Conservation (phyloP, 2,888 invertebrate genomes). For the Noctuana brunneofusca region DNA sequence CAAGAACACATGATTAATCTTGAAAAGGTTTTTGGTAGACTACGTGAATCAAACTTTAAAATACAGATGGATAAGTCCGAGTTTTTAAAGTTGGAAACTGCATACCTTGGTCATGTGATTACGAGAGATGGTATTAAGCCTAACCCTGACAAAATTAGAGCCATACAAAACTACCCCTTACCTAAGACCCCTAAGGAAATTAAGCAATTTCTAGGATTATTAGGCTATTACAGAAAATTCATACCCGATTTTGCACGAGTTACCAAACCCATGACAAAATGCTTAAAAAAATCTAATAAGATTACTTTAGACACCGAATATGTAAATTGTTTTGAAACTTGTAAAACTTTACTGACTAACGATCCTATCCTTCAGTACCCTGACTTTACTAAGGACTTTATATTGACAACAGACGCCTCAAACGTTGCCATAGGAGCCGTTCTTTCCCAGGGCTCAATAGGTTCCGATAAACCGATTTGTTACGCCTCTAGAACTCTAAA, state of each 20-base stretch:
- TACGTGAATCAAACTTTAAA: slow-evolving; percentile 43
- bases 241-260: slow-evolving; percentile 35
- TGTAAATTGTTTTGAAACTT: slow-evolving; percentile 29
- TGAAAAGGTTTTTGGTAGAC: slow-evolving; percentile 40
- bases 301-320: slow-evolving; percentile 24
- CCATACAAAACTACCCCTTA: slow-evolving; percentile 36
- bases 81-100: slow-evolving; percentile 42
- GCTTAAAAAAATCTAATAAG: slow-evolving; percentile 31
- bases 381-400: slow-evolving; percentile 41
- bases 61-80: slow-evolving; percentile 46
- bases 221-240: slow-evolving; percentile 36
- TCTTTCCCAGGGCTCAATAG: slow-evolving; percentile 41
- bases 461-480: slow-evolving; percentile 40
- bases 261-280: slow-evolving; percentile 36
- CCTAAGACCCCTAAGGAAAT: slow-evolving; percentile 32
- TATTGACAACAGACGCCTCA: slow-evolving; percentile 40
- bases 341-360: slow-evolving; percentile 42
- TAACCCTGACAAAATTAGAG: slow-evolving; percentile 40
- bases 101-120: slow-evolving; percentile 37
- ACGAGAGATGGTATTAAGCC: slow-evolving; percentile 36
- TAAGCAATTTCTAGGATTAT: slow-evolving; percentile 30
- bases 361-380: slow-evolving; percentile 44
- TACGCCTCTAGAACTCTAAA: slow-evolving; percentile 42
- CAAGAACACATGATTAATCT: slow-evolving; percentile 44
- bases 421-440: slow-evolving; percentile 41